A percentile compares a stretch with the other conserved stretches of the same genome.
Evolutionary conservation across 2,113 vertebrate species (phyloP).

Genomic region (Dipodomys spectabilis): DNA sequence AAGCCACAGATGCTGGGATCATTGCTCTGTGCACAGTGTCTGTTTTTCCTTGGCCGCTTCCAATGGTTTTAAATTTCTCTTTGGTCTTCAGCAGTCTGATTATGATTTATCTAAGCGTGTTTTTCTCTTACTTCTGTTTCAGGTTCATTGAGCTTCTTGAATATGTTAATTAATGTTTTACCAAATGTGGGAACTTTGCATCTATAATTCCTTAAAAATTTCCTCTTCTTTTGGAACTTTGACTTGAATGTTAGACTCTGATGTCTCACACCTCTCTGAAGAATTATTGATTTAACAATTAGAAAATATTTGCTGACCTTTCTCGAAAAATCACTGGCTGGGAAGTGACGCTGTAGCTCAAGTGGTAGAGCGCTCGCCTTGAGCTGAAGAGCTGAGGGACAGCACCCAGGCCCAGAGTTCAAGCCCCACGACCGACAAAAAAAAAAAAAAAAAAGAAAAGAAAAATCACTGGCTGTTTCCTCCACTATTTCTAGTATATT

Average conservation of each 20-base stretch:
- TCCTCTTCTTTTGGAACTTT: not conserved
- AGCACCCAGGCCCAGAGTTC: too few species aligned
- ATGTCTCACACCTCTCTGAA: not conserved
- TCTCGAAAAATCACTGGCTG: not conserved
- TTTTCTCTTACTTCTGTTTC: conserved; percentile 30
- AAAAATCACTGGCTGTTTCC: not conserved
- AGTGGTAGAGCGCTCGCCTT: too few species aligned
- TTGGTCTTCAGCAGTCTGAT: not conserved
- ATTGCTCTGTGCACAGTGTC: not conserved
- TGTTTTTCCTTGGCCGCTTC: not conserved
- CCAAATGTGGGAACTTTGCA: not conserved
- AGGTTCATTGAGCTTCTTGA: not conserved
- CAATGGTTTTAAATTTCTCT: conserved; percentile 21
- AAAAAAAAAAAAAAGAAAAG: too few species aligned
- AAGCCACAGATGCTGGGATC: not conserved
- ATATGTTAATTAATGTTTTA: not conserved
- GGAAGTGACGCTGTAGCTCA: too few species aligned
- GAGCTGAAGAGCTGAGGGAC: too few species aligned
- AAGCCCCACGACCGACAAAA: too few species aligned
- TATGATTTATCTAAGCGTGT: not conserved
- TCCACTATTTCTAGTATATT: not conserved
- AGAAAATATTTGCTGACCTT: not conserved
- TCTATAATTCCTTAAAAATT: conserved; percentile 17
- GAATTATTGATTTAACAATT: not conserved
- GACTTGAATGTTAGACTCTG: not conserved